Evolutionary conservation across 92 coral and sea anemone species (phyloP).

Genomic region (Phenganax stokvisi): DNA sequence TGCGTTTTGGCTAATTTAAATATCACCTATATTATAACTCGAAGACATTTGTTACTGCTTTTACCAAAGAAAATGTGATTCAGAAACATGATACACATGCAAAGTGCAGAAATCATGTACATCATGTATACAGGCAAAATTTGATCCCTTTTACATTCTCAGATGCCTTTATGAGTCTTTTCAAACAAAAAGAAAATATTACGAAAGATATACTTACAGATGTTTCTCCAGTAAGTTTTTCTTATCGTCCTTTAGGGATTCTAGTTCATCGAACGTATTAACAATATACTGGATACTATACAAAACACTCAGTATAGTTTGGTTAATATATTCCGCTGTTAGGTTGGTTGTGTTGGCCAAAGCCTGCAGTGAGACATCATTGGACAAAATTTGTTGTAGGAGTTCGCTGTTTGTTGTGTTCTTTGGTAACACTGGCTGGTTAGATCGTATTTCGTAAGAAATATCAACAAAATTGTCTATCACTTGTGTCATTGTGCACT

Average conservation of each 20-base stretch:
- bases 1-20: too few relatives aligned
- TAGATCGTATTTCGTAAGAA: not conserved
- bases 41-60: too few relatives aligned
- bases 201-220: not conserved
- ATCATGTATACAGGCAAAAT: too few relatives aligned
- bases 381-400: not conserved
- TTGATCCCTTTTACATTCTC: too few relatives aligned
- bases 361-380: not conserved
- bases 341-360: constrained; percentile 4
- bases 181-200: not conserved
- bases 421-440: not conserved
- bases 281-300: not conserved
- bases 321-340: not conserved
- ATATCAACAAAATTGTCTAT: constrained; percentile 1
- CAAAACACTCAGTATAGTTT: not conserved
- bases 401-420: not conserved
- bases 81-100: too few relatives aligned
- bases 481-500: not conserved
- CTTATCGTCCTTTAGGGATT: too few relatives aligned
- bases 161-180: too few relatives aligned
- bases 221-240: not conserved
- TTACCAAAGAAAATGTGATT: too few relatives aligned
- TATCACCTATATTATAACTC: too few relatives aligned
- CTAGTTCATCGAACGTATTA: not conserved
- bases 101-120: too few relatives aligned